Evolutionary conservation across 2,797 vertebrate species (phyloP).

Genomic region (Eremophila alpestris): DNA sequence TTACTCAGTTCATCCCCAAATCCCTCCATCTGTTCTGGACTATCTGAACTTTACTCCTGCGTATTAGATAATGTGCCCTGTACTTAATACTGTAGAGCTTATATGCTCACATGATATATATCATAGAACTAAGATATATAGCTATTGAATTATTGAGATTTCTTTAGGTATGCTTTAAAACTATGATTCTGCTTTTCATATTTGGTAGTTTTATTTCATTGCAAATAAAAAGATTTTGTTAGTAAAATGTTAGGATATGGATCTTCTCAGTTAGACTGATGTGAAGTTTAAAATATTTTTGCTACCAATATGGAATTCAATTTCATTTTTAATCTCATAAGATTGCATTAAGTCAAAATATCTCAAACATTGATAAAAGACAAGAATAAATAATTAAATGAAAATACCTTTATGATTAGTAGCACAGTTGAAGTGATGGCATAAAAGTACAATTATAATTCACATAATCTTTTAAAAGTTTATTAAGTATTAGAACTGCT

Average conservation of each 20-base stretch:
- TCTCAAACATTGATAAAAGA: background rate
- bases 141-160: background rate
- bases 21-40: background rate
- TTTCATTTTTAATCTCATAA: background rate
- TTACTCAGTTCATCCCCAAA: background rate
- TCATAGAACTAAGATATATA: background rate
- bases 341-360: background rate
- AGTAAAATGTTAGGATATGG: background rate
- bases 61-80: background rate
- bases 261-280: background rate
- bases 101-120: background rate
- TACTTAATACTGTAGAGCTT: background rate
- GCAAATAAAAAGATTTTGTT: background rate
- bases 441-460: background rate
- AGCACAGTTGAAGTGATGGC: background rate
- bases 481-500: background rate
- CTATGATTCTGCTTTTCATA: background rate
- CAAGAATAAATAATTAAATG: background rate
- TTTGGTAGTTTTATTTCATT: background rate
- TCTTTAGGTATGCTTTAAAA: background rate
- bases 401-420: background rate
- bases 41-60: background rate
- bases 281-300: background rate
- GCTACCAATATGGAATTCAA: background rate
- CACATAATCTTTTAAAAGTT: background rate